These are phyloP conservation scores for Dryobota labecula DNA, from an alignment of 2,888 invertebrate genomes.

Conservation along the genomic window DNA sequence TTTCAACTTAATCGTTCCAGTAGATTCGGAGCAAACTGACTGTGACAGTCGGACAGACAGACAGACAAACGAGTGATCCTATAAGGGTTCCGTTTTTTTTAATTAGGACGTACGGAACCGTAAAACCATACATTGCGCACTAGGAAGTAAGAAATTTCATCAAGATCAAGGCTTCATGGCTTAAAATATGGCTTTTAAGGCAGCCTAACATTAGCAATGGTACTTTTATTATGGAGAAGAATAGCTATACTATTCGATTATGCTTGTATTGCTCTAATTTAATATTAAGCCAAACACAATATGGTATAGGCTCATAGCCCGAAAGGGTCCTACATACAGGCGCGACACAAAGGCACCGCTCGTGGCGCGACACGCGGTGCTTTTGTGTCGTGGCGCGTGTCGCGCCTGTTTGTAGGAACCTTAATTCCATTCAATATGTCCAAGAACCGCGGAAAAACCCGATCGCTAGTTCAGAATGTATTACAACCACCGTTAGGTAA, in stretches of 20 bases:
- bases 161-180: background rate
- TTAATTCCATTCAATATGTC: slow-evolving; percentile 19
- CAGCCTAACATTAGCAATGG: background rate
- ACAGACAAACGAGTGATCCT: no score
- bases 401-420: background rate
- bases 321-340: no score
- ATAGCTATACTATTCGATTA: slow-evolving; percentile 2
- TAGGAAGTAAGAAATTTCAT: background rate
- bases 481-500: slow-evolving; percentile 53
- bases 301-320: background rate
- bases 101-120: no score
- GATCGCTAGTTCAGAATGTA: slow-evolving; percentile 6
- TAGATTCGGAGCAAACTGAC: no score
- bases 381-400: no score
- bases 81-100: no score
- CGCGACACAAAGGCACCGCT: no score
- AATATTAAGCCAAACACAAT: slow-evolving; percentile 1
- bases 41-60: no score
- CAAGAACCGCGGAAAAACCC: slow-evolving; percentile 7
- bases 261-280: slow-evolving; percentile 17
- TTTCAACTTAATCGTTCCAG: no score
- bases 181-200: slow-evolving; percentile 9
- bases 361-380: no score
- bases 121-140: background rate
- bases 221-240: slow-evolving; percentile 23